A percentile compares a stretch with the other conserved stretches of the same genome.
phyloP scores from a whole-genome alignment of 2,888 invertebrate species.

The Papilio demoleus region DNA sequence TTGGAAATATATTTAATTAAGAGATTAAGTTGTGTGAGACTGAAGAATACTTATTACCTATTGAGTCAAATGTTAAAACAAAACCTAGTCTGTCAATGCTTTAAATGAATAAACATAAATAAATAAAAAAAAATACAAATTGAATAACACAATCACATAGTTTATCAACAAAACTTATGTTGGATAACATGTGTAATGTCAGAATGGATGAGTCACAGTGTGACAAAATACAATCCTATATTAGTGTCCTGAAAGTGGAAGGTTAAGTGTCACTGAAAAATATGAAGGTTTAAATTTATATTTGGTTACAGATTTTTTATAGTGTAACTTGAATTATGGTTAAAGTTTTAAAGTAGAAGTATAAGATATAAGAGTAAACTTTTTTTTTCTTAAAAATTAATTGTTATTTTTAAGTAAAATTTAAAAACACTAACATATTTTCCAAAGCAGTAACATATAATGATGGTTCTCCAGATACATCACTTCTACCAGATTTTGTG shows the following conservation, averaged over 20 bases:
- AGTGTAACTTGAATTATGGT: background rate
- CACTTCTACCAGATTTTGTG: constrained; percentile 81
- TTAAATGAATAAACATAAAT: too few relatives aligned
- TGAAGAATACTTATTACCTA: too few relatives aligned
- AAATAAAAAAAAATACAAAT: background rate
- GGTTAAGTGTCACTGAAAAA: background rate
- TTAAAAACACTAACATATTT: constrained; percentile 84
- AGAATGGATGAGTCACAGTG: background rate
- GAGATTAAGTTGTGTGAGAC: too few relatives aligned
- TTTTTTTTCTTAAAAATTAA: too few relatives aligned
- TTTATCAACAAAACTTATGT: too few relatives aligned
- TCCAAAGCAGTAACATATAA: constrained; percentile 91
- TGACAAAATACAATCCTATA: background rate
- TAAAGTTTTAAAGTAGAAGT: background rate
- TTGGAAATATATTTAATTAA: too few relatives aligned
- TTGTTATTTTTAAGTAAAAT: background rate
- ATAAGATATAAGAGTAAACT: too few relatives aligned
- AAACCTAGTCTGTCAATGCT: too few relatives aligned
- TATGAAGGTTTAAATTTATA: background rate
- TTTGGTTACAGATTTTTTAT: background rate
- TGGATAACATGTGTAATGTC: constrained; percentile 11
- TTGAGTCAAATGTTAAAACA: too few relatives aligned
- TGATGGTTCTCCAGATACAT: constrained; percentile 89
- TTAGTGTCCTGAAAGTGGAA: background rate
- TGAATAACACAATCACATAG: too few relatives aligned